Evolutionary conservation across 2,797 vertebrate genomes (phyloP).

Genomic region (Anguilla marmorata): DNA sequence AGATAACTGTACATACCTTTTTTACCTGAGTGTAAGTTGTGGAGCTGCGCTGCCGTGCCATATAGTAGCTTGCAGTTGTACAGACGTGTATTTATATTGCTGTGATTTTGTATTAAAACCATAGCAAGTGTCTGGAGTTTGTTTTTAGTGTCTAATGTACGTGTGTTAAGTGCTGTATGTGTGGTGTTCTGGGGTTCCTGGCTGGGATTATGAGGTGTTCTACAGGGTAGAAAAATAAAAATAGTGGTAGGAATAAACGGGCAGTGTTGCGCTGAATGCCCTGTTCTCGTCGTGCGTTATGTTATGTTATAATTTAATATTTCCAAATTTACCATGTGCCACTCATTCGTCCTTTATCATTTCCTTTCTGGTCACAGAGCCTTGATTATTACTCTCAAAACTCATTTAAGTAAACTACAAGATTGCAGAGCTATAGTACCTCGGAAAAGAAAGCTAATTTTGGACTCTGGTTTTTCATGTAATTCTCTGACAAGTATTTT

Average conservation of each 20-base stretch:
- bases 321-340: neutral
- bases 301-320: neutral
- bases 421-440: neutral
- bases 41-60: neutral
- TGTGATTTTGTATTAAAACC: neutral
- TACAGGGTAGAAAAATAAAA: too few species aligned
- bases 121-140: neutral
- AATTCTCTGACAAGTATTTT: neutral
- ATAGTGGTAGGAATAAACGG: too few species aligned
- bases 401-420: neutral
- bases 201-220: too few species aligned
- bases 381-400: neutral
- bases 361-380: neutral
- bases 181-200: too few species aligned
- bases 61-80: neutral
- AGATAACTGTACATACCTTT: neutral
- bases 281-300: too few species aligned
- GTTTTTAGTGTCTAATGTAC: neutral
- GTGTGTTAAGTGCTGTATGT: too few species aligned
- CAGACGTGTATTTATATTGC: slow-evolving; percentile 18
- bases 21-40: neutral
- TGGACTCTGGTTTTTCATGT: neutral
- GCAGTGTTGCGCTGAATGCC: too few species aligned
- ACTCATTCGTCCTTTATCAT: neutral
- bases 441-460: neutral